phyloP scores from a whole-genome alignment of 1,140 invertebrate genomes.

The Microplitis demolitor region DNA sequence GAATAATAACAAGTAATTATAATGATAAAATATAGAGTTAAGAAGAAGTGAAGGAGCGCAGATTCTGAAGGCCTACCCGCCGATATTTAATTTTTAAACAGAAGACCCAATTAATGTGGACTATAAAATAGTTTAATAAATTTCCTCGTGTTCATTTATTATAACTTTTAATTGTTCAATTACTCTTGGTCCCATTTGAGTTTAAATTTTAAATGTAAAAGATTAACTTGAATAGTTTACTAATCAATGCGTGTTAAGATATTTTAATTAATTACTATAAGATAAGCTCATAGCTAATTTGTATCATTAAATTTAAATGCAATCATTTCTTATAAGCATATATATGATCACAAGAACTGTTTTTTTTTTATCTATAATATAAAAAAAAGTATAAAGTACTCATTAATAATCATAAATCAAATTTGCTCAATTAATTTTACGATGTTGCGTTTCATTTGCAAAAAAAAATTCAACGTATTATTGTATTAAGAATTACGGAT shows the following conservation, averaged over 20 bases:
- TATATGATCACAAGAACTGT: background rate
- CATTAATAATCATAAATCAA: background rate
- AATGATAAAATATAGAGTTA: background rate
- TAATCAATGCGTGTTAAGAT: too few species aligned
- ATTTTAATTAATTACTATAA: too few species aligned
- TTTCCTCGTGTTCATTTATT: background rate
- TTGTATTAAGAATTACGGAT: background rate
- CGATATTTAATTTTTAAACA: background rate
- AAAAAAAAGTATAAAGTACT: background rate
- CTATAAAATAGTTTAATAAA: background rate
- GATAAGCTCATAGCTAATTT: too few species aligned
- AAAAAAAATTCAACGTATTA: background rate
- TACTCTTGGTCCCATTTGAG: background rate
- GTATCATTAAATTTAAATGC: too few species aligned
- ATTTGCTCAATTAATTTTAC: constrained; percentile 28
- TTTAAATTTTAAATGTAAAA: background rate
- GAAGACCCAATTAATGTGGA: background rate
- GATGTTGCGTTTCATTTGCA: background rate
- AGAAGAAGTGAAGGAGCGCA: background rate
- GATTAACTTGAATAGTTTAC: background rate
- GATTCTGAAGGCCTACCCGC: background rate
- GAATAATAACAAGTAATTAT: background rate
- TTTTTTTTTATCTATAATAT: background rate
- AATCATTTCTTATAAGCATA: too few species aligned
- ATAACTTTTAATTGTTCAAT: background rate